Evolutionary conservation across 2,888 invertebrate genomes (phyloP).

Genomic region (Rhabditoides inermis): DNA sequence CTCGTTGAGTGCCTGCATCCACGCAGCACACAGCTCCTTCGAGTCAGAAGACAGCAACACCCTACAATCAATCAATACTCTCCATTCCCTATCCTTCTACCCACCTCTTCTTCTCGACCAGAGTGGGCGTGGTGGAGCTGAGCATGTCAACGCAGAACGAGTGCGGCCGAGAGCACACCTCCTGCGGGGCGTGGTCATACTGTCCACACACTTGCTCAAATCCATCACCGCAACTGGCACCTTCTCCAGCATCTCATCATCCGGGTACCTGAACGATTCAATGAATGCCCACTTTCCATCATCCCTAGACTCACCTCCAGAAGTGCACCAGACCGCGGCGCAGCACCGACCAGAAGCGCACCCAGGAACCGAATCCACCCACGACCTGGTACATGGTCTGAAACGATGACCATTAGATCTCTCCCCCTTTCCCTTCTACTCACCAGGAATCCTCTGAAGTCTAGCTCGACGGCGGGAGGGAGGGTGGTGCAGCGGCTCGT

Average conservation of each 20-base stretch:
- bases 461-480: conserved; percentile 30
- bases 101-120: conserved; percentile 33
- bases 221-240: conserved; percentile 3
- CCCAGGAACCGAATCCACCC: conserved; percentile 28
- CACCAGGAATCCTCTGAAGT: conserved; percentile 32
- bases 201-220: background rate
- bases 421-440: too few species aligned
- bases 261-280: too few species aligned
- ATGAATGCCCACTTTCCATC: too few species aligned
- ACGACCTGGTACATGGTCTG: conserved; percentile 30
- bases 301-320: too few species aligned
- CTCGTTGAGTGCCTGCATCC: too few species aligned
- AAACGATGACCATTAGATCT: too few species aligned
- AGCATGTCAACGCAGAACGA: conserved; percentile 69
- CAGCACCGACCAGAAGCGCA: conserved; percentile 34
- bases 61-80: too few species aligned
- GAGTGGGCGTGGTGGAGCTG: conserved; percentile 12
- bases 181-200: conserved; percentile 65
- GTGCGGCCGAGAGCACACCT: conserved; percentile 82
- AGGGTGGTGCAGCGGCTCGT: conserved; percentile 23
- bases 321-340: conserved; percentile 29
- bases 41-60: too few species aligned
- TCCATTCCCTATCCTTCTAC: too few species aligned
- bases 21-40: too few species aligned
- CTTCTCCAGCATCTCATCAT: conserved; percentile 28